Conservation (phyloP, 2,797 vertebrate species). For the Salarias fasciatus region DNA sequence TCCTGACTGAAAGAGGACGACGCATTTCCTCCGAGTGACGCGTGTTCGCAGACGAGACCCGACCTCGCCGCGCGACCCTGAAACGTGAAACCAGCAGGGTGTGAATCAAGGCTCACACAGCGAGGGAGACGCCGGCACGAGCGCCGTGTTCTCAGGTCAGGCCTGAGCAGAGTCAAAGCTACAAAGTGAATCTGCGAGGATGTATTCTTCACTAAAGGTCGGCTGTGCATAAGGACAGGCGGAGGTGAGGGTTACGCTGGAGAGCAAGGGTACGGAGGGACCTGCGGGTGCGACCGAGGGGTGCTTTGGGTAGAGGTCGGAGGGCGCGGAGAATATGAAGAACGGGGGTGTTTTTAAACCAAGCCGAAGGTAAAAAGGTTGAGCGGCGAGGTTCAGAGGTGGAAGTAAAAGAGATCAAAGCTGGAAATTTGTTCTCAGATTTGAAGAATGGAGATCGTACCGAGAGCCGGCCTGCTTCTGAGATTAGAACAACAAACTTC, state of each 20-base stretch:
- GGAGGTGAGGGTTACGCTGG: constrained; percentile 47
- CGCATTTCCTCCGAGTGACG: constrained; percentile 37
- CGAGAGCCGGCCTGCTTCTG: constrained; percentile 33
- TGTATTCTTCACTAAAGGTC: constrained; percentile 39
- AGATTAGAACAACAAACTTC: constrained; percentile 50
- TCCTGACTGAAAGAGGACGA: constrained; percentile 40
- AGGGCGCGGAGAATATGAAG: constrained; percentile 39
- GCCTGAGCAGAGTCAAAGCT: constrained; percentile 24
- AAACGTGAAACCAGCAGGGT: constrained; percentile 14
- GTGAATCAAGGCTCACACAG: too few relatives aligned
- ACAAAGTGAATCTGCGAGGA: constrained; percentile 24
- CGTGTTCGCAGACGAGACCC: constrained; percentile 30
- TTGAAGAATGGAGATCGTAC: constrained; percentile 39
- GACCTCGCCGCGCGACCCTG: constrained; percentile 37
- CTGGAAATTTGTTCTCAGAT: constrained; percentile 29
- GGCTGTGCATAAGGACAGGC: constrained; percentile 51
- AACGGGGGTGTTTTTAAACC: constrained; percentile 23
- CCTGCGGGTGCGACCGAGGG: constrained; percentile 20
- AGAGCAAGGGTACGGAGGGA: constrained; percentile 50
- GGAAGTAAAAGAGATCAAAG: constrained; percentile 38
- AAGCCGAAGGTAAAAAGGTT: constrained; percentile 52
- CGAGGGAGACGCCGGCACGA: background rate
- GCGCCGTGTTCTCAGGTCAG: constrained; percentile 26
- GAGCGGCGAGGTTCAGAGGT: constrained; percentile 36
- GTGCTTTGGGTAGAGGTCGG: constrained; percentile 60